A percentile compares a stretch with the other conserved stretches of the same genome.
Evolutionary conservation across 2,888 invertebrate genomes (phyloP).

Genomic region (Theretra japonica): DNA sequence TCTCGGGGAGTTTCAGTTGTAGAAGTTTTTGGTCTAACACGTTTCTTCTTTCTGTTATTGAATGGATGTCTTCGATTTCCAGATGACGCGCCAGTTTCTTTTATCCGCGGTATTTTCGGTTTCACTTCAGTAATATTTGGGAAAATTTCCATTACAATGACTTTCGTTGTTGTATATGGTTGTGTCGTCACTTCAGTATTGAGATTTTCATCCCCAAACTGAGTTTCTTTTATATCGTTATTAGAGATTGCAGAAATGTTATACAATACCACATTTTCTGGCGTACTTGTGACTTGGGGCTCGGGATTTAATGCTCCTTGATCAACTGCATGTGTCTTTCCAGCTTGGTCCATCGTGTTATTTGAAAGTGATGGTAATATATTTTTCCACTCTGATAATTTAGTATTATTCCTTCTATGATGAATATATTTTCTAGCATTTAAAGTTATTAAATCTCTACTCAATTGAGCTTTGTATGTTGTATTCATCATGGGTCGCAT

Average conservation of each 20-base stretch:
- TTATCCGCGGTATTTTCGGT: neutral
- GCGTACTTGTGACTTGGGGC: conserved; percentile 27
- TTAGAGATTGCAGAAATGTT: conserved; percentile 3
- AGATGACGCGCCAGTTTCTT: conserved; percentile 52
- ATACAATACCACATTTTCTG: conserved; percentile 7
- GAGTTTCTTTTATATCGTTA: conserved; percentile 31
- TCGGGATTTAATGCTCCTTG: conserved; percentile 43
- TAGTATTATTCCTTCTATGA: conserved; percentile 62
- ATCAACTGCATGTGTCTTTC: conserved; percentile 43
- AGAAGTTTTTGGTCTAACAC: conserved; percentile 65
- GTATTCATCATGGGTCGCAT: conserved; percentile 65
- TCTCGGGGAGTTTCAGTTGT: conserved; percentile 71
- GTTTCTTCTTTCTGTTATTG: conserved; percentile 69
- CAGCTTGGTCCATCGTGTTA: conserved; percentile 47
- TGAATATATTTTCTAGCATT: conserved; percentile 65
- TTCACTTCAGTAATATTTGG: neutral
- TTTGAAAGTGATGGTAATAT: conserved; percentile 56
- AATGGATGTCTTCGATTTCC: conserved; percentile 66
- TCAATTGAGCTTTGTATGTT: conserved; percentile 66
- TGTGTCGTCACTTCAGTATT: conserved; percentile 4
- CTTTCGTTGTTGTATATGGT: conserved; percentile 39
- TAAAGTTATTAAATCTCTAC: conserved; percentile 67
- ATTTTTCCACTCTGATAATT: conserved; percentile 66
- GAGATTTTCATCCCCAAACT: neutral
- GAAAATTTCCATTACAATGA: conserved; percentile 11